phyloP scores from a whole-genome alignment of 1,140 invertebrate genomes.

The Chymomyza costata region DNA sequence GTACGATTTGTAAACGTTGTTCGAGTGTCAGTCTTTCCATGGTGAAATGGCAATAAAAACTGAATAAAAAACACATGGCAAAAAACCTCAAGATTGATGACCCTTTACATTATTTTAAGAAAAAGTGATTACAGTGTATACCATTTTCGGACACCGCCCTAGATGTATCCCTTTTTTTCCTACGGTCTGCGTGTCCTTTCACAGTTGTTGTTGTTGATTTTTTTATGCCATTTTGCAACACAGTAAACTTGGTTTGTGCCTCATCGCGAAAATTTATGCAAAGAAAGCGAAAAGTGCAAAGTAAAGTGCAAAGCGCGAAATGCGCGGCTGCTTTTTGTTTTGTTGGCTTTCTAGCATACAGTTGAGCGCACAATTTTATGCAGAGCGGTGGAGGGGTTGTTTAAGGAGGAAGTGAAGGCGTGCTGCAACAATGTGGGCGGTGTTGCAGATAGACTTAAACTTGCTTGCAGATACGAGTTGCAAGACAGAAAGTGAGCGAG shows the following conservation, averaged over 20 bases:
- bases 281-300: conserved; percentile 72
- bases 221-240: conserved; percentile 52
- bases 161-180: background rate
- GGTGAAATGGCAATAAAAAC: no score
- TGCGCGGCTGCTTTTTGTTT: conserved; percentile 66
- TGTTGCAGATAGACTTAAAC: conserved; percentile 22
- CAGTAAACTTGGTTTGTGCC: conserved; percentile 52
- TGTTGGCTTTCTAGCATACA: conserved; percentile 35
- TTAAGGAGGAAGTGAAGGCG: conserved; percentile 9
- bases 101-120: no score
- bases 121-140: no score
- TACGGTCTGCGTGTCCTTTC: conserved; percentile 4
- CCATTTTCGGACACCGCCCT: no score
- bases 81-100: no score
- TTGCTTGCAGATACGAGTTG: conserved; percentile 40
- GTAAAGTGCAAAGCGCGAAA: conserved; percentile 66
- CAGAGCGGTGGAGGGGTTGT: conserved; percentile 20
- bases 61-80: no score
- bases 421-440: conserved; percentile 14
- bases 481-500: conserved; percentile 50
- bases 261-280: conserved; percentile 62
- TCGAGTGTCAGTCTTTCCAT: no score
- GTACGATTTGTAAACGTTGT: no score
- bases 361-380: conserved; percentile 65
- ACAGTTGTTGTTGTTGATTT: conserved; percentile 22